Percentiles rank a stretch among this genome's conserved stretches.
Evolutionary conservation across 64 coral and sea anemone genomes (phyloP).

Genomic region (Montipora cactus): DNA sequence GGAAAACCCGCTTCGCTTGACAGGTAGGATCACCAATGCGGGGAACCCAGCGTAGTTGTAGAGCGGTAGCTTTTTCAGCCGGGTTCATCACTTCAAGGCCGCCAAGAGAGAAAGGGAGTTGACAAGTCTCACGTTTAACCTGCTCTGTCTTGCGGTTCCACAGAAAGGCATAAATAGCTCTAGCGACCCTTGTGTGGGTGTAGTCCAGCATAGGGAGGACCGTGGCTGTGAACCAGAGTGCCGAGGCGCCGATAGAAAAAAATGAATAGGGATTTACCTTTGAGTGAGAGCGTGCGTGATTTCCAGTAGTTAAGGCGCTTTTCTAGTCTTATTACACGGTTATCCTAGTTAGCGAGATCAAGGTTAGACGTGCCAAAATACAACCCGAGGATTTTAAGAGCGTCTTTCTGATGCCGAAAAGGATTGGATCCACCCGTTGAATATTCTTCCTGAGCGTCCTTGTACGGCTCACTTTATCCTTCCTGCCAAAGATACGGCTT

Average conservation of each 20-base stretch:
- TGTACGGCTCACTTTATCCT: no score
- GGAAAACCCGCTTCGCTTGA: no score
- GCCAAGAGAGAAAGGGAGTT: no score
- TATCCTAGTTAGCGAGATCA: background rate
- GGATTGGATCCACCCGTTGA: no score
- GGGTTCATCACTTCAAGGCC: no score
- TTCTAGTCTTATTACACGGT: background rate
- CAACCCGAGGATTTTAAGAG: background rate
- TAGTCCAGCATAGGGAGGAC: background rate
- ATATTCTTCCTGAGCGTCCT: no score
- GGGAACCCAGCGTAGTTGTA: no score
- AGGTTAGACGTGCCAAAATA: background rate
- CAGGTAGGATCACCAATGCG: no score
- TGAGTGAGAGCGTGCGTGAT: background rate
- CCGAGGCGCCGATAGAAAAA: background rate
- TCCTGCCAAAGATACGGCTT: no score
- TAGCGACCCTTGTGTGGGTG: background rate
- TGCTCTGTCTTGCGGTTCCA: conserved; percentile 29
- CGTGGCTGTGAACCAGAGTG: conserved; percentile 36
- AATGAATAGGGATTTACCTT: conserved; percentile 13
- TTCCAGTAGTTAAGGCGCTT: background rate
- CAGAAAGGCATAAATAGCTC: conserved; percentile 22
- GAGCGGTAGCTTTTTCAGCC: no score
- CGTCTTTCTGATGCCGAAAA: no score
- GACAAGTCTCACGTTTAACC: background rate